Percentiles rank a stretch among this genome's conserved stretches.
phyloP scores from a whole-genome alignment of 2,113 vertebrate species.

The Leucopsar rothschildi region DNA sequence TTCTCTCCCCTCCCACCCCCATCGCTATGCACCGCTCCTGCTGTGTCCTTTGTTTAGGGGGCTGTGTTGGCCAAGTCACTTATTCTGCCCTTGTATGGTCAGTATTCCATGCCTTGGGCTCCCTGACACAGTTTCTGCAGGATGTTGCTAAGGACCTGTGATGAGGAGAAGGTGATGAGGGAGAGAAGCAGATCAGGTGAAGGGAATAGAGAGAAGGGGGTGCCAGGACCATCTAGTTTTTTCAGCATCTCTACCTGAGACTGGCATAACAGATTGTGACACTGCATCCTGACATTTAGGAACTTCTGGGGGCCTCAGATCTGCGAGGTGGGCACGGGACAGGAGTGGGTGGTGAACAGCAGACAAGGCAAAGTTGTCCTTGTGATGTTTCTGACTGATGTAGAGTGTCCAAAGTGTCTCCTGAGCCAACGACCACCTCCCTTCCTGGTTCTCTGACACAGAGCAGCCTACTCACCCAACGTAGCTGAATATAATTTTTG shows the following conservation, averaged over 20 bases:
- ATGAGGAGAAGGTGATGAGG: background rate
- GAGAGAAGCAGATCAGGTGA: background rate
- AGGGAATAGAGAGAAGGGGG: background rate
- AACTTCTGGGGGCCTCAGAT: background rate
- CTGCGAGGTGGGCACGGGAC: background rate
- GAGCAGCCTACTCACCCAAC: accelerated
- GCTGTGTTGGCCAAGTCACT: background rate
- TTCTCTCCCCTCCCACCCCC: background rate
- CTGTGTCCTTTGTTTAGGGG: background rate
- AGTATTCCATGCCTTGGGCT: background rate
- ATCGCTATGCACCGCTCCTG: accelerated
- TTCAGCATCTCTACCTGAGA: background rate
- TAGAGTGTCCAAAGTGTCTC: background rate
- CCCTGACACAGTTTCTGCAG: background rate
- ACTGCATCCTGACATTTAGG: background rate
- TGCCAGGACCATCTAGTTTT: accelerated
- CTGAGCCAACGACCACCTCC: background rate
- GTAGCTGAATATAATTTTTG: background rate
- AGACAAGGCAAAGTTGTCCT: background rate
- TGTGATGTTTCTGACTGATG: background rate
- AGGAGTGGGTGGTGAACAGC: accelerated
- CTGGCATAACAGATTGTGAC: accelerated
- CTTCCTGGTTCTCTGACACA: accelerated
- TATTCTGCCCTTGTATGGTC: background rate
- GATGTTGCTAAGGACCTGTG: background rate